phyloP scores from a whole-genome alignment of 2,888 invertebrate species.

The Conomelus anceps region DNA sequence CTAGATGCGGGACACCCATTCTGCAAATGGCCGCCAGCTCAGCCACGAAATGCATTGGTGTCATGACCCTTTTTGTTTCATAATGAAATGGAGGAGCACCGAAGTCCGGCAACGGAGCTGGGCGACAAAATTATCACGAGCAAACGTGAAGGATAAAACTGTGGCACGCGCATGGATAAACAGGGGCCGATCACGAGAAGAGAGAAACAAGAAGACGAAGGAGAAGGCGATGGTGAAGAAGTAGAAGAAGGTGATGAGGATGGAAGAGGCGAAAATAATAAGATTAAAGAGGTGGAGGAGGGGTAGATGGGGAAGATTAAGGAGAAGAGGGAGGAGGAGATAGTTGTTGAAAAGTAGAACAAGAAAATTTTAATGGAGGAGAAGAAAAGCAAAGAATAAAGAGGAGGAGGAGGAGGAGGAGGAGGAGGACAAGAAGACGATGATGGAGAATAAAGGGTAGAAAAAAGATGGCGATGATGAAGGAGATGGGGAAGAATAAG shows the following conservation, averaged over 20 bases:
- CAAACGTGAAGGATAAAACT: not conserved
- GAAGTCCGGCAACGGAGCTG: not conserved
- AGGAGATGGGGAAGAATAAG: not conserved
- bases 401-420: not conserved
- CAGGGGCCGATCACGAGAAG: too few relatives aligned
- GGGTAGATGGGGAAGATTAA: too few relatives aligned
- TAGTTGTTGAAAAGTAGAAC: not conserved
- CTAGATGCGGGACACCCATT: not conserved
- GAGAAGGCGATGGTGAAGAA: too few relatives aligned
- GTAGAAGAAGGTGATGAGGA: too few relatives aligned
- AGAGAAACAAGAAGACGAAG: too few relatives aligned
- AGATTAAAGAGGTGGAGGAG: too few relatives aligned
- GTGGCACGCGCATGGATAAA: not conserved
- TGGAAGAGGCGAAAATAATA: too few relatives aligned
- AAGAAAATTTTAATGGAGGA: not conserved
- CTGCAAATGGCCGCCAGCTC: not conserved
- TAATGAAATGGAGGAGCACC: not conserved
- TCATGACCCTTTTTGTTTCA: not conserved
- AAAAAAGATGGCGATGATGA: not conserved
- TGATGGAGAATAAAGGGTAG: not conserved
- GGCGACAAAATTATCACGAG: not conserved
- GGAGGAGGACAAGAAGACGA: not conserved
- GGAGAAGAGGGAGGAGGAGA: not conserved
- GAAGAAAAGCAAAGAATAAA: not conserved
- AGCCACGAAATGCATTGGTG: not conserved